phyloP scores from a whole-genome alignment of 2,113 vertebrate species.

The Tretioscincus oriximinensis region DNA sequence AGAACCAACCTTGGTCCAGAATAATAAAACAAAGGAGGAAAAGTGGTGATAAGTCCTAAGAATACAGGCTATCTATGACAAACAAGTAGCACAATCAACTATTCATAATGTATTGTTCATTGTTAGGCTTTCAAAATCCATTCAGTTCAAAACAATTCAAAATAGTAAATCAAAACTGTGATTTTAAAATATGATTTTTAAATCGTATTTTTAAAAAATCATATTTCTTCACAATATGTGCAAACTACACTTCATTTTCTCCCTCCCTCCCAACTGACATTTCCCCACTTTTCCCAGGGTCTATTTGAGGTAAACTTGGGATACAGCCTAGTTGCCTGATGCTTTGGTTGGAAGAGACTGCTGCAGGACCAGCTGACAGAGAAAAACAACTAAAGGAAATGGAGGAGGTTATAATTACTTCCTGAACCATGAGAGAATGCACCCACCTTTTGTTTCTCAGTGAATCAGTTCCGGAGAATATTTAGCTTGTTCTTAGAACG shows the following conservation, averaged over 20 bases:
- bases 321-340: not conserved
- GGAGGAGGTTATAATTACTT: constrained; percentile 11
- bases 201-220: no score
- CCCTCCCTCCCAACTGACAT: not conserved
- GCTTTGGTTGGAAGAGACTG: not conserved
- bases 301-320: constrained; percentile 1
- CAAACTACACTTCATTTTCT: not conserved
- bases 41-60: not conserved
- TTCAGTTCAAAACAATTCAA: not conserved
- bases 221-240: no score
- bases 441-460: constrained; percentile 12
- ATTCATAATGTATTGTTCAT: not conserved
- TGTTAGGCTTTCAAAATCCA: not conserved
- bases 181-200: not conserved
- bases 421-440: not conserved
- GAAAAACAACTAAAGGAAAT: constrained; percentile 34
- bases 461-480: not conserved
- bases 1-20: no score
- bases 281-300: constrained; percentile 18
- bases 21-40: not conserved
- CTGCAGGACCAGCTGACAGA: not conserved
- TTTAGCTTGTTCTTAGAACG: not conserved
- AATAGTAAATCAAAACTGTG: not conserved
- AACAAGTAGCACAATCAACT: not conserved
- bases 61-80: not conserved